These are phyloP conservation scores for Telmatochromis sp. DNA, from an alignment of 2,113 vertebrate species.

Conservation along the genomic window DNA sequence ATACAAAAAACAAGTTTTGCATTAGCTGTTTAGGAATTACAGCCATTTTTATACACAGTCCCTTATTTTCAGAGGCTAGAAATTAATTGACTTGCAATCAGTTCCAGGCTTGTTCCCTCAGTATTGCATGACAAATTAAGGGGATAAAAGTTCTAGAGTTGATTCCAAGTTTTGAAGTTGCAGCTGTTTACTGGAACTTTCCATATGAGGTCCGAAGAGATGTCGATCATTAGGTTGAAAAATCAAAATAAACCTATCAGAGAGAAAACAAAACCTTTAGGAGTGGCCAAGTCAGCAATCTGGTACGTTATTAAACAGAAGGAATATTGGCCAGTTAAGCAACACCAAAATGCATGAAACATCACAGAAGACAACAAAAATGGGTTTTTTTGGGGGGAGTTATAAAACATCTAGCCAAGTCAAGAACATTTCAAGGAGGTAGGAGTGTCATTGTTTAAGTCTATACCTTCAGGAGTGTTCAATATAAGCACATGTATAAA, in stretches of 20 bases:
- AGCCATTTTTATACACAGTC: not conserved
- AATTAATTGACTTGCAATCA: not conserved
- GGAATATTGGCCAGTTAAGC: not conserved
- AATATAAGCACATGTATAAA: not conserved
- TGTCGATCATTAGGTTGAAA: not conserved
- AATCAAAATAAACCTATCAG: not conserved
- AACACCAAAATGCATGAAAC: not conserved
- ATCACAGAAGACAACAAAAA: not conserved
- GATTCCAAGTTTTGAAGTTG: not conserved
- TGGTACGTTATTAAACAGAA: accelerated
- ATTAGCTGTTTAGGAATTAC: not conserved
- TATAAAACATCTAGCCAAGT: not conserved
- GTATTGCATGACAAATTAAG: not conserved
- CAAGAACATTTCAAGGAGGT: not conserved
- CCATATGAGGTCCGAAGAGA: not conserved
- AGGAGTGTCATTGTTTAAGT: not conserved
- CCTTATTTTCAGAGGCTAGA: not conserved
- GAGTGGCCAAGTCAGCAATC: not conserved
- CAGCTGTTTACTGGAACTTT: not conserved
- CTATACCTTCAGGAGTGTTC: not conserved
- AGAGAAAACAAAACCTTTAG: not conserved
- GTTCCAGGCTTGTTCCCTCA: not conserved
- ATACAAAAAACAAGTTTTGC: not conserved
- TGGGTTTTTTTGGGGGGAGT: accelerated
- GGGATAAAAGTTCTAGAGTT: not conserved